These are phyloP conservation scores for Otis tarda DNA, from an alignment of 2,113 vertebrate genomes.

Conservation along the genomic window DNA sequence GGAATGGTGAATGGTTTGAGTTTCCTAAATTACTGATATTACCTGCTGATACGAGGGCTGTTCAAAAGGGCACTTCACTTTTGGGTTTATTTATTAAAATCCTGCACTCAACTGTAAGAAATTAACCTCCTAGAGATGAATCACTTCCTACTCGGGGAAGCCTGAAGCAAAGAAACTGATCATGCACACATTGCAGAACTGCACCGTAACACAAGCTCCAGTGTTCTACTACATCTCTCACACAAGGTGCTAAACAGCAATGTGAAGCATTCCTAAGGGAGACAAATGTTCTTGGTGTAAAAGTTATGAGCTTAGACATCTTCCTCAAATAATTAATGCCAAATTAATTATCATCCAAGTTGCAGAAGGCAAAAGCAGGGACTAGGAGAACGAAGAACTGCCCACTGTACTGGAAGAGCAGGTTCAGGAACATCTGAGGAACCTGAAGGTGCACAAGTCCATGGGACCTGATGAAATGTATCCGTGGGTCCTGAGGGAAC, in stretches of 20 bases:
- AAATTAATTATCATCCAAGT: not conserved
- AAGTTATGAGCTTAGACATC: not conserved
- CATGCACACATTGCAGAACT: slow-evolving; percentile 11
- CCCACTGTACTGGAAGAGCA: no score
- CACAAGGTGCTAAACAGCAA: not conserved
- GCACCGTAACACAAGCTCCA: slow-evolving; percentile 29
- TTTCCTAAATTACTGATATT: slow-evolving; percentile 78
- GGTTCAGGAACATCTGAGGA: no score
- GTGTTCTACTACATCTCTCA: not conserved
- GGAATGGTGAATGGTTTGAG: slow-evolving; percentile 69
- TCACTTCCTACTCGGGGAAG: slow-evolving; percentile 66
- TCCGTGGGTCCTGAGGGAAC: no score
- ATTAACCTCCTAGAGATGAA: slow-evolving; percentile 84
- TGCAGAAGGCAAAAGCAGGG: no score
- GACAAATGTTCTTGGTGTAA: not conserved
- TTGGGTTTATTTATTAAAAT: slow-evolving; percentile 85
- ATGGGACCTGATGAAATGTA: no score
- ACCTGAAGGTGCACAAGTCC: no score
- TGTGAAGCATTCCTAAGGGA: not conserved
- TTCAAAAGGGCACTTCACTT: slow-evolving; percentile 83
- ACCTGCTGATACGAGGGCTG: slow-evolving; percentile 82
- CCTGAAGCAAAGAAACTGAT: slow-evolving; percentile 46
- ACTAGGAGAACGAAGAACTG: no score
- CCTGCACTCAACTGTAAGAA: slow-evolving; percentile 78
- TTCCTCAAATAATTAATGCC: not conserved